Evolutionary conservation across 2,888 invertebrate genomes (phyloP), one percentile per base, ranked within the genome.

Genomic region (Oegoconia quadripuncta): DNA sequence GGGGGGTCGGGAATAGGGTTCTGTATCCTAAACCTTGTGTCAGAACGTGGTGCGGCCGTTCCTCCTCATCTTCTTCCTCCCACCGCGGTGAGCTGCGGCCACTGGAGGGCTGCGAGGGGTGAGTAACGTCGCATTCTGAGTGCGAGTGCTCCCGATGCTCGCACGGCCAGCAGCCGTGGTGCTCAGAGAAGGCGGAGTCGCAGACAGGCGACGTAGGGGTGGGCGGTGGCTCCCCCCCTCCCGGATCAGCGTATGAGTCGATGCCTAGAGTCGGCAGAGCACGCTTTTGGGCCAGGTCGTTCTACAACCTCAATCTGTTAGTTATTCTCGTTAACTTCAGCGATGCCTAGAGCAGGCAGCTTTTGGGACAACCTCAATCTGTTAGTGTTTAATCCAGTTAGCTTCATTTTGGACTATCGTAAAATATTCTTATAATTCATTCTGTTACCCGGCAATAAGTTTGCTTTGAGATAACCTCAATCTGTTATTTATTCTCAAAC

Each of bases 151-250:
- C 79, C 9, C 77, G 78, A 41, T 78, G 81, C 53, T 86, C 86
- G 65, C 86, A 82, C 40, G 86, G 84, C 81, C 84, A 83, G 57
- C 84, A 83, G 44, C 82, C 82, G 59, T 78, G 78, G 58, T 87
- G 88, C 50, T 88, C 88, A 45, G 86, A 86, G 72, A 69, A 88
- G 46, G 83, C 89, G 39, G 82, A 87, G 74, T 83, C 89, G 73
- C 74, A 87, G 53, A 80, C 83, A 36, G 82, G 88, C 42, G 83
- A 88, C 50, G 78, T 81, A 59, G 83, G 88, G 48, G 86, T 80
- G 37, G 81, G 81, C 16, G 86, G 83, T 32, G 81, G 82, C 67
- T 76, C 76, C 37, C 83, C 86, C 63, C 84, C 86, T 8, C 86
- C 87, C 15, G 84, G 84, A 51, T 86, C 87, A 52, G 76, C 79